phyloP scores from a whole-genome alignment of 2,113 vertebrate species.

The Petaurus breviceps region DNA sequence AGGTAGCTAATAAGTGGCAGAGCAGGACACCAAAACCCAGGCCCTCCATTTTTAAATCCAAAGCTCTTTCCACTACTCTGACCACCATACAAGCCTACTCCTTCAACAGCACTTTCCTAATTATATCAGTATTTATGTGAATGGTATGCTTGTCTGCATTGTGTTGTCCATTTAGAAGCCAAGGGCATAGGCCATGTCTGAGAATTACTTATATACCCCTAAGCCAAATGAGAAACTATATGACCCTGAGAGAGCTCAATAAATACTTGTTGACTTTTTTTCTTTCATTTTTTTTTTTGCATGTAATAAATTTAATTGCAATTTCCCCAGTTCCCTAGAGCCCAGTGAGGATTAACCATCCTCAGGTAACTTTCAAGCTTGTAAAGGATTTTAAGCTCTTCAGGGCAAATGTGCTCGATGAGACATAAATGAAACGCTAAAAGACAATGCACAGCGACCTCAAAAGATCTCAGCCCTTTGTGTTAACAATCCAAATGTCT shows the following conservation, averaged over 20 bases:
- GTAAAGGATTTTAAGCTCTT: constrained; percentile 57
- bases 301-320: constrained; percentile 47
- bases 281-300: constrained; percentile 28
- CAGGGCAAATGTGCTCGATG: constrained; percentile 27
- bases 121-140: constrained; percentile 35
- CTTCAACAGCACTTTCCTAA: constrained; percentile 30
- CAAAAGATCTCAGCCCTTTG: constrained; percentile 19
- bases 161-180: constrained; percentile 30
- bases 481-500: neutral
- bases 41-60: neutral
- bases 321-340: constrained; percentile 46
- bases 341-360: constrained; percentile 46
- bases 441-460: constrained; percentile 4
- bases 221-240: constrained; percentile 45
- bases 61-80: neutral
- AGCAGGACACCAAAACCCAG: neutral
- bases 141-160: constrained; percentile 40
- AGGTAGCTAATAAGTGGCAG: neutral
- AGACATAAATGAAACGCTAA: constrained; percentile 61
- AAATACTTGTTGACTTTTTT: constrained; percentile 60
- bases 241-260: constrained; percentile 15
- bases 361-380: constrained; percentile 34
- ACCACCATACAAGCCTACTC: neutral
- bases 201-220: constrained; percentile 52
- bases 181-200: constrained; percentile 52